A percentile compares a stretch with the other conserved stretches of the same genome.
Evolutionary conservation across 2,888 invertebrate species (phyloP).

Genomic region (Didymodactylos carnosus): DNA sequence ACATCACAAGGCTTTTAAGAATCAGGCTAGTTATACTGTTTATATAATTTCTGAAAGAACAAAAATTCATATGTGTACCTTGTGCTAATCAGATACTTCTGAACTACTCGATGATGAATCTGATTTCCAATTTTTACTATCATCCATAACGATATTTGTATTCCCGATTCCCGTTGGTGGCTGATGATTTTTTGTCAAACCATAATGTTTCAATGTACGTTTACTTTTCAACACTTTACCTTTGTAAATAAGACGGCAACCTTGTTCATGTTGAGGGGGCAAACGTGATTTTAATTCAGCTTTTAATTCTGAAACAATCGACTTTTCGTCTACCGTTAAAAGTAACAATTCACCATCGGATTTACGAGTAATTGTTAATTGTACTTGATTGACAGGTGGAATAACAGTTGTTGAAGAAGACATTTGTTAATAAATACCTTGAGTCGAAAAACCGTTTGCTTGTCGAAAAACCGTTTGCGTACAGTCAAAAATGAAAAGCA

Average conservation of each 20-base stretch:
- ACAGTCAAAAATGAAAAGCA: no score
- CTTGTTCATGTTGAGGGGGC: background rate
- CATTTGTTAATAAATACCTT: no score
- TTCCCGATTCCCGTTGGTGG: background rate
- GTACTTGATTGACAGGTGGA: background rate
- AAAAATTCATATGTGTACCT: no score
- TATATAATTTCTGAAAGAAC: no score
- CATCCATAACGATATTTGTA: conserved; percentile 5
- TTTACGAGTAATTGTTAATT: background rate
- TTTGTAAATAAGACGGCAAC: conserved; percentile 1
- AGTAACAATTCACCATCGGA: background rate
- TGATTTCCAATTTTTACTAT: conserved; percentile 7
- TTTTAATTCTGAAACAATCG: background rate
- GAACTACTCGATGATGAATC: conserved; percentile 1
- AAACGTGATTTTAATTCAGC: background rate
- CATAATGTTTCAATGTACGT: conserved; percentile 6
- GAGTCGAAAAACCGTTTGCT: no score
- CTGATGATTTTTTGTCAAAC: background rate
- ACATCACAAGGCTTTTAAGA: no score
- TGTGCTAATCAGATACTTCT: background rate
- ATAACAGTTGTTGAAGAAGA: no score
- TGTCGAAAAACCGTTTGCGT: no score
- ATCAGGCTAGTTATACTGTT: no score
- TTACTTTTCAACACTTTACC: conserved; percentile 3
- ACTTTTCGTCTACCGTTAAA: background rate